These are phyloP conservation scores for Simalia tracyae DNA, from an alignment of 2,797 vertebrate genomes.

Conservation along the genomic window DNA sequence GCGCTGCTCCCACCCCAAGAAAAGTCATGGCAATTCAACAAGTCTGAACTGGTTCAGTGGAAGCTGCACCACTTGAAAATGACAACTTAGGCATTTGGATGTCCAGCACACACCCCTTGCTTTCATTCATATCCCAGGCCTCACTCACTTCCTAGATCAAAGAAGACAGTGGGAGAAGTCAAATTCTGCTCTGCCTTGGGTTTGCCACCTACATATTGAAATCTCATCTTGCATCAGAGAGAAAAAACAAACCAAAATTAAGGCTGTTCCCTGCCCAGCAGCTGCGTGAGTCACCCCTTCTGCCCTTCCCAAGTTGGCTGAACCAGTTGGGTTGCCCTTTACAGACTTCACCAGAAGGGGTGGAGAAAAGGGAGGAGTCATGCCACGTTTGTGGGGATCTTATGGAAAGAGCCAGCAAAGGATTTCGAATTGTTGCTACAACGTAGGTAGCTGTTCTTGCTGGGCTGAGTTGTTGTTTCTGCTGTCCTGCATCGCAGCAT, in stretches of 20 bases:
- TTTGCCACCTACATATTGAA: neutral
- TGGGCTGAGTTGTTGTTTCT: neutral
- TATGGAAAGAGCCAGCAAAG: neutral
- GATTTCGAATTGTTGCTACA: neutral
- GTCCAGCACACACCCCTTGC: neutral
- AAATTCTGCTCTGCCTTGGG: neutral
- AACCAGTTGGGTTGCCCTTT: conserved; percentile 13
- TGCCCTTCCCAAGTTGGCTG: neutral
- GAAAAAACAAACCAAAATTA: neutral
- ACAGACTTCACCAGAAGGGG: neutral
- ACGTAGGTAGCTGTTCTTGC: neutral
- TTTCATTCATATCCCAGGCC: neutral
- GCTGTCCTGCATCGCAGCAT: neutral
- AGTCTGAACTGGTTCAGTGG: neutral
- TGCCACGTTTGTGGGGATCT: neutral
- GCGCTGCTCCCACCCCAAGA: neutral
- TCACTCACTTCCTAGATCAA: neutral
- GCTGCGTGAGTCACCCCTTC: conserved; percentile 6
- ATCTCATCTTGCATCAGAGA: conserved; percentile 8
- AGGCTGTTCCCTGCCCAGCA: conserved; percentile 30
- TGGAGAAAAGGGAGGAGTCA: neutral
- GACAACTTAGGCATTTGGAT: neutral
- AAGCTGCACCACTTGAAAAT: neutral
- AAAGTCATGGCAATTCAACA: neutral
- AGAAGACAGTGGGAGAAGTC: neutral